Evolutionary conservation across 2,797 vertebrate genomes (phyloP), one percentile per base, ranked within the genome.

Genomic region (Parauchenoglanis ngamensis): DNA sequence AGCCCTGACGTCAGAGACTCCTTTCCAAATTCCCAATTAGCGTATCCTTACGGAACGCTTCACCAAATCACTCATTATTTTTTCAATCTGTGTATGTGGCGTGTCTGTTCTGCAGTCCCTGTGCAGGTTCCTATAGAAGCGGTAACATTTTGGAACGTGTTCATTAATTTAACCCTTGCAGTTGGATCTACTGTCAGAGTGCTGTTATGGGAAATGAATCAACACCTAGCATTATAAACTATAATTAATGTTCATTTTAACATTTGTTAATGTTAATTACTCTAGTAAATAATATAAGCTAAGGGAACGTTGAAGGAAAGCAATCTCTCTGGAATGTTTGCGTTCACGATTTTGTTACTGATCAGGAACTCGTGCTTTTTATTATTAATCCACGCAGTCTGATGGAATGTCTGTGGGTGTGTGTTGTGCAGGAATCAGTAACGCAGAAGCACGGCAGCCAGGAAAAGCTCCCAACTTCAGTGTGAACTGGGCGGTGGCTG

Each of bases 401-500:
- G 15, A 70, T 63, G 1, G 12, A 2, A 11, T 54, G 68, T 78
- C 17, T 65, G 35, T 76, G 67, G 72, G 40, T 84, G 25, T 84
- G 25, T 88, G 49, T 59, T 25, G 11, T 63, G 46, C 93, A 99
- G 98, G 98, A 85, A 99, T 99, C 91, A 99, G 98, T 92, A 99
- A 99, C 0, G 97, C 98, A 0, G 98, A 99, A 92, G 98, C 98
- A 0, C 95, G 98, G 73, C 98, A 99, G 75, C 98, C 98, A 0
- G 98, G 98, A 28, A 99, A 99, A 92, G 98, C 98, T 0, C 98
- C 98, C 0, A 99, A 98, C 95, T 99, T 99, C 95, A 99, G 98
- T 0, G 98, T 99, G 89, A 99, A 99, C 95, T 99, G 98, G 98
- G 96, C 97, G 0, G 96, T 98, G 46, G 97, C 97, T 0, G 98